Conservation (phyloP, 2,888 invertebrate genomes). For the Habroteleia sp. region DNA sequence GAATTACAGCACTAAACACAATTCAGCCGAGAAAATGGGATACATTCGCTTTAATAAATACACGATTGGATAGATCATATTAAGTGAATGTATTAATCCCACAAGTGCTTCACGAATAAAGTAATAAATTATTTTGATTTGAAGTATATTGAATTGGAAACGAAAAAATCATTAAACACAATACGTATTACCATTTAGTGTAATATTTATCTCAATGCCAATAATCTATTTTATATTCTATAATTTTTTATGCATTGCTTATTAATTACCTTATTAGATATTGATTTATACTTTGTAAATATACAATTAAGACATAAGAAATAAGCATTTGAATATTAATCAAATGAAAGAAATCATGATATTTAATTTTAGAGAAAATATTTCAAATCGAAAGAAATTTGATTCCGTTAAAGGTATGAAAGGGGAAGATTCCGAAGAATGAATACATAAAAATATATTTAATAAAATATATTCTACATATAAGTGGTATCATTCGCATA, state of each 20-base stretch:
- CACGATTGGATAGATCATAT: constrained; percentile 16
- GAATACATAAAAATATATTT: no score
- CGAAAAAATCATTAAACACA: constrained; percentile 16
- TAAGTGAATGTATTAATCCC: constrained; percentile 37
- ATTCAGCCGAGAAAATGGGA: constrained; percentile 54
- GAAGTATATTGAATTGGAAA: constrained; percentile 4
- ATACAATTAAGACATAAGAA: no score
- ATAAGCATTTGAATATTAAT: no score
- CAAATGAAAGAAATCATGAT: no score
- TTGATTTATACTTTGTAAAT: no score
- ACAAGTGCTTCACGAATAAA: constrained; percentile 18
- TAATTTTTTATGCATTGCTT: no score
- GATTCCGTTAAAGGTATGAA: no score
- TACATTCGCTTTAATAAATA: constrained; percentile 33
- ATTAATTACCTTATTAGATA: no score
- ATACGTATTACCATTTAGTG: constrained; percentile 6
- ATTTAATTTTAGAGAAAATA: no score
- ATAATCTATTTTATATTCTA: constrained; percentile 19
- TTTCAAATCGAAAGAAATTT: no score
- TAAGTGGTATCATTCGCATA: constrained; percentile 77
- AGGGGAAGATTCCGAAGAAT: no score
- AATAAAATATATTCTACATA: no score
- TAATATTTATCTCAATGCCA: constrained; percentile 11
- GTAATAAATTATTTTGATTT: constrained; percentile 35
- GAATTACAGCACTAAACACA: constrained; percentile 38